Percentiles rank a stretch among this genome's conserved stretches.
Evolutionary conservation across 2,113 vertebrate species (phyloP).

Genomic region (Notothenia coriiceps): DNA sequence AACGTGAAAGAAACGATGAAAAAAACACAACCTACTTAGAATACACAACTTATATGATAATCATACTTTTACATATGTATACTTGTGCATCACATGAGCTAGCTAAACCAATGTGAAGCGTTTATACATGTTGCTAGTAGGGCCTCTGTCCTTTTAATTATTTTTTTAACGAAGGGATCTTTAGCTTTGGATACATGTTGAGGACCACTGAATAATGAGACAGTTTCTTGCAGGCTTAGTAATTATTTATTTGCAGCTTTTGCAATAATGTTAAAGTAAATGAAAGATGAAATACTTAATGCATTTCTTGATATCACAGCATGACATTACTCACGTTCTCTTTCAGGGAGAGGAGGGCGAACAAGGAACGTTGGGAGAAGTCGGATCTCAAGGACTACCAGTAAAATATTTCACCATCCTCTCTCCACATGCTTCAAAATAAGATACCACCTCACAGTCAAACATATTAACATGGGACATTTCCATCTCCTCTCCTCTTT

Average conservation of each 20-base stretch:
- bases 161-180: too few relatives aligned
- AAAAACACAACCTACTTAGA: too few relatives aligned
- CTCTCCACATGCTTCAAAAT: not conserved
- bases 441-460: slow-evolving; percentile 1
- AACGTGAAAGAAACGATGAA: too few relatives aligned
- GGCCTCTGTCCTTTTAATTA: too few relatives aligned
- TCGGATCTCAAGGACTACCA: slow-evolving; percentile 91
- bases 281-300: too few relatives aligned
- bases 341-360: slow-evolving; percentile 94
- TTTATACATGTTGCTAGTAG: too few relatives aligned
- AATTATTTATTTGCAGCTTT: not conserved
- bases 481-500: slow-evolving; percentile 40
- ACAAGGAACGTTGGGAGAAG: slow-evolving; percentile 88
- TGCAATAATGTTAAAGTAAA: too few relatives aligned
- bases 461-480: slow-evolving; percentile 47
- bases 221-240: not conserved
- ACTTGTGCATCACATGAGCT: too few relatives aligned
- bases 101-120: too few relatives aligned
- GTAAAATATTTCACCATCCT: slow-evolving; percentile 87
- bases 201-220: not conserved
- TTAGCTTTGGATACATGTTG: too few relatives aligned
- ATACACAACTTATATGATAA: too few relatives aligned
- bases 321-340: slow-evolving; percentile 11
- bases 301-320: not conserved
- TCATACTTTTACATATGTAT: too few relatives aligned